Percentiles rank a stretch among this genome's conserved stretches.
Conservation (phyloP, 1,140 invertebrate species). For the Theocolax elegans region DNA sequence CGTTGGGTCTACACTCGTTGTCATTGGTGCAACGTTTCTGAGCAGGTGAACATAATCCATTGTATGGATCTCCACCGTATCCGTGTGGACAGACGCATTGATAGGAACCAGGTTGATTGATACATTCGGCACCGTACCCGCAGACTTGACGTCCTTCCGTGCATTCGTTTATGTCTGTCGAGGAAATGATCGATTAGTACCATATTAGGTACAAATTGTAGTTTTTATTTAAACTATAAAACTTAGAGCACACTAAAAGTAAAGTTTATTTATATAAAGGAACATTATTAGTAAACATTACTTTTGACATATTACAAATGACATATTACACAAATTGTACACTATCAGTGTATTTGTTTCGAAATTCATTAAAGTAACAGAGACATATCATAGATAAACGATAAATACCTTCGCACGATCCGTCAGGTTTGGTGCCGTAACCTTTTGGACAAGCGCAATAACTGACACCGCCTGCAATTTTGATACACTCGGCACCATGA, state of each 20-base stretch:
- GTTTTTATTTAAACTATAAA: too few species aligned
- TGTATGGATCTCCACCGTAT: conserved; percentile 72
- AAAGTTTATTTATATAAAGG: too few species aligned
- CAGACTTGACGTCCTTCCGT: conserved; percentile 79
- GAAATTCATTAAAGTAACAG: too few species aligned
- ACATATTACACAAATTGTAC: too few species aligned
- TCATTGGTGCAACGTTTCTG: conserved; percentile 84
- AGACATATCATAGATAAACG: too few species aligned
- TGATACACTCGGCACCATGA: conserved; percentile 85
- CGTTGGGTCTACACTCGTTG: conserved; percentile 85
- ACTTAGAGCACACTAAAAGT: too few species aligned
- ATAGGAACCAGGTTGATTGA: conserved; percentile 82
- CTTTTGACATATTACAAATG: too few species aligned
- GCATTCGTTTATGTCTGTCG: conserved; percentile 84
- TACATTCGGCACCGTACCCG: conserved; percentile 86
- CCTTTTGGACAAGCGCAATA: conserved; percentile 90
- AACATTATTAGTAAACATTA: too few species aligned
- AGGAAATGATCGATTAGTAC: too few species aligned
- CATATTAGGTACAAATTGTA: too few species aligned
- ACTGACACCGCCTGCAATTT: conserved; percentile 88
- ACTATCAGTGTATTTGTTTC: too few species aligned
- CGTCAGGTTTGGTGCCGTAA: conserved; percentile 77
- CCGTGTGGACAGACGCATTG: conserved; percentile 85
- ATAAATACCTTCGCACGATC: conserved; percentile 78
- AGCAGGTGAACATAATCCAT: conserved; percentile 78